Percentiles rank a stretch among this genome's conserved stretches.
phyloP scores from a whole-genome alignment of 2,797 vertebrate genomes.

The Pseudochirops cupreus region DNA sequence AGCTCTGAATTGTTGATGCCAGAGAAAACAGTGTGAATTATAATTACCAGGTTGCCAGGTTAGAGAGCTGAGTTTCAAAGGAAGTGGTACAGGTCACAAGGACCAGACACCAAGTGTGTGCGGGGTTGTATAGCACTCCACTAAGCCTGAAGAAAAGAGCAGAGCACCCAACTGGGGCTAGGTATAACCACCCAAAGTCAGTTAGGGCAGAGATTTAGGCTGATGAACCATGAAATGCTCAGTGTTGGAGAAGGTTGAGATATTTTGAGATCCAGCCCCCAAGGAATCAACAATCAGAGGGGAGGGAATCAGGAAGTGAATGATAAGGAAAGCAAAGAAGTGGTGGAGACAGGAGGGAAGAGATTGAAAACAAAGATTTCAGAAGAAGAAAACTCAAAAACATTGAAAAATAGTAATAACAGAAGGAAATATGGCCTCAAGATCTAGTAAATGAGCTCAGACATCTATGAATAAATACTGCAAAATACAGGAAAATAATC shows the following conservation, averaged over 20 bases:
- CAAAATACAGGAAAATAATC: neutral
- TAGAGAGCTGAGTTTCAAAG: neutral
- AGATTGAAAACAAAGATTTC: neutral
- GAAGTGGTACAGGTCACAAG: neutral
- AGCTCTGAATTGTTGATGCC: neutral
- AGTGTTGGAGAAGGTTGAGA: neutral
- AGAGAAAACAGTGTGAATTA: neutral
- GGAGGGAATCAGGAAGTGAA: too few relatives aligned
- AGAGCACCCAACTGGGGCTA: too few relatives aligned
- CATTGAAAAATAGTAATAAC: neutral
- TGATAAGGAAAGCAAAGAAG: too few relatives aligned
- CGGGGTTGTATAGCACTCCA: neutral
- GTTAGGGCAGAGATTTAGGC: too few relatives aligned
- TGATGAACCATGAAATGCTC: neutral
- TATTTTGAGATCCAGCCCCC: too few relatives aligned
- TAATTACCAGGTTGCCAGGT: neutral
- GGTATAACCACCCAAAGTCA: too few relatives aligned
- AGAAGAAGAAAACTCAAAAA: neutral
- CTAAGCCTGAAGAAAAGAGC: too few relatives aligned
- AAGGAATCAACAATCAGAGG: too few relatives aligned
- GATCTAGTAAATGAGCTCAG: neutral
- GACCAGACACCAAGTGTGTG: neutral
- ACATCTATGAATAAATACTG: neutral
- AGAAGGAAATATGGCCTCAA: neutral
- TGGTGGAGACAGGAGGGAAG: too few relatives aligned